These are phyloP conservation scores for Alces alces DNA, from an alignment of 2,113 vertebrate species.

Conservation along the genomic window DNA sequence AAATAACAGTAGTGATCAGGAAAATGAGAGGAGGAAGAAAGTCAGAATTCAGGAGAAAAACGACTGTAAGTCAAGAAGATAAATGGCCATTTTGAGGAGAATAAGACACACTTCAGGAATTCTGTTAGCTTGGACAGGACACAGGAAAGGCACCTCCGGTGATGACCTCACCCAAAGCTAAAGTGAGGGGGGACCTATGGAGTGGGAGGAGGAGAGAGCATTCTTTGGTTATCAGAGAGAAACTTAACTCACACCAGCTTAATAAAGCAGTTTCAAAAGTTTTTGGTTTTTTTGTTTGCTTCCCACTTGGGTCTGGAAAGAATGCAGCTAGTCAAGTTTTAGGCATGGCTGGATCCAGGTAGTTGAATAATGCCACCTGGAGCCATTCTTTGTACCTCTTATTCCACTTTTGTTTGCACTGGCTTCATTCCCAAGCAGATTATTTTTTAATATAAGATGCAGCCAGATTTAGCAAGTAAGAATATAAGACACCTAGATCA, in stretches of 20 bases:
- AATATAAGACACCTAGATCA: not conserved
- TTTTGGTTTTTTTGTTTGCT: not conserved
- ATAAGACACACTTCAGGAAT: not conserved
- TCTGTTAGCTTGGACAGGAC: not conserved
- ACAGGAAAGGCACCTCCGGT: too few species aligned
- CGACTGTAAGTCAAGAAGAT: not conserved
- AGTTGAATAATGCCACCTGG: fast-evolving
- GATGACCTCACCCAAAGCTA: too few species aligned
- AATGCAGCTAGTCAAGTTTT: not conserved
- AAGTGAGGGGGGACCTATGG: fast-evolving
- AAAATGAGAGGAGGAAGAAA: not conserved
- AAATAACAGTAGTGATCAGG: not conserved
- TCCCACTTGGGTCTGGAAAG: not conserved
- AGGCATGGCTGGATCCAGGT: too few species aligned
- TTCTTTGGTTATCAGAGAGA: not conserved
- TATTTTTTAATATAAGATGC: not conserved
- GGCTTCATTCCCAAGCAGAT: not conserved
- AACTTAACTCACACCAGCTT: not conserved
- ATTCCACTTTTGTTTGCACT: not conserved
- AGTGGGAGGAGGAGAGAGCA: not conserved
- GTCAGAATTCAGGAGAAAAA: not conserved
- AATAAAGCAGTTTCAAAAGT: not conserved
- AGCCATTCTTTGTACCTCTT: not conserved
- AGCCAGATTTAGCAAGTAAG: not conserved
- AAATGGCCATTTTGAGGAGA: not conserved